Evolutionary conservation across 1,140 invertebrate species (phyloP).

Genomic region (Musca vetustissima): DNA sequence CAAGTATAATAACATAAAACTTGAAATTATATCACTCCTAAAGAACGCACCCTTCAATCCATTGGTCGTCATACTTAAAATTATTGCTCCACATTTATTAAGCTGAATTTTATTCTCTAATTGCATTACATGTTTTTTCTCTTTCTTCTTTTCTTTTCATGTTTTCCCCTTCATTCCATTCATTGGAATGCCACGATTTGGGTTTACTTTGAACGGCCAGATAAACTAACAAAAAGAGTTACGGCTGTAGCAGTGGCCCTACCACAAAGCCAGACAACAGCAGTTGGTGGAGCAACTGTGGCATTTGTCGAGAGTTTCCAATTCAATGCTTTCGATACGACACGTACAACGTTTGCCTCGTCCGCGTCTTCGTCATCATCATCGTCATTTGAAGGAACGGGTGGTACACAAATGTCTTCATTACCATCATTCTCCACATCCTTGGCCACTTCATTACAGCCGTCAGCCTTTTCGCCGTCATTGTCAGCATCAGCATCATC

Average conservation of each 20-base stretch:
- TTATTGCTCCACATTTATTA: too few species aligned
- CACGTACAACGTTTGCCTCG: slow-evolving; percentile 14
- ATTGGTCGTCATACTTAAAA: too few species aligned
- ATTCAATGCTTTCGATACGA: slow-evolving; percentile 21
- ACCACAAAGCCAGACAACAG: background rate
- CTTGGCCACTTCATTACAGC: too few species aligned
- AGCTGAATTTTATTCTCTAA: slow-evolving; percentile 5
- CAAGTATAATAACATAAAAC: too few species aligned
- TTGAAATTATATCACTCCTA: too few species aligned
- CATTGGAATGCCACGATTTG: too few species aligned
- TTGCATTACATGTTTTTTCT: slow-evolving; percentile 6
- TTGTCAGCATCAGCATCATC: background rate
- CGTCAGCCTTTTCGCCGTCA: too few species aligned
- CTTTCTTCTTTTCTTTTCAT: background rate
- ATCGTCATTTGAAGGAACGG: slow-evolving; percentile 5
- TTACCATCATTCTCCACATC: background rate
- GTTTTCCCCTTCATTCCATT: background rate
- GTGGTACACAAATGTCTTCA: slow-evolving; percentile 11
- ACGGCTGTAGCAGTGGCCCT: slow-evolving; percentile 9
- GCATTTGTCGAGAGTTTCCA: slow-evolving; percentile 12
- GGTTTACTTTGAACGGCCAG: background rate
- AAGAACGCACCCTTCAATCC: too few species aligned
- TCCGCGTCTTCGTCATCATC: background rate
- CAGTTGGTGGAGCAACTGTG: slow-evolving; percentile 7
- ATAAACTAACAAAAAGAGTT: slow-evolving; percentile 11